Evolutionary conservation across 2,113 vertebrate genomes (phyloP).

Genomic region (Thalassoma bifasciatum): DNA sequence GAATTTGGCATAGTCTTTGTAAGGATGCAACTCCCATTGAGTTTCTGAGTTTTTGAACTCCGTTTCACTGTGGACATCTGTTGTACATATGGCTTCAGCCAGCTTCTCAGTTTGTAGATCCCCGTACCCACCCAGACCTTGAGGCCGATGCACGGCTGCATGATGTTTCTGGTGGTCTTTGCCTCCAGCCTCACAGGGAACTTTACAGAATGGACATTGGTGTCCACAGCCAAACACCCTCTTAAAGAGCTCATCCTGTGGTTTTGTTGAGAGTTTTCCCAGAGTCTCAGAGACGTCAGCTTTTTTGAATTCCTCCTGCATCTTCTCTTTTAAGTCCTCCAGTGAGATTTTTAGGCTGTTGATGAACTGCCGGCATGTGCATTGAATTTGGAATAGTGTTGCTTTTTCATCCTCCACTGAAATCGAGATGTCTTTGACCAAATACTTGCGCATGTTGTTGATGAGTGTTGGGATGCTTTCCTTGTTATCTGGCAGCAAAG

Average conservation of each 20-base stretch:
- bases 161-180: constrained; percentile 58
- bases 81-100: too few species aligned
- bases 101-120: too few species aligned
- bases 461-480: constrained; percentile 37
- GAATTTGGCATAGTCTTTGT: constrained; percentile 40
- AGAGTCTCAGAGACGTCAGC: constrained; percentile 39
- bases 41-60: too few species aligned
- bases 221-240: constrained; percentile 77
- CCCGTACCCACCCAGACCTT: constrained; percentile 27
- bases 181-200: constrained; percentile 80
- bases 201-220: constrained; percentile 80
- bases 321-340: not conserved
- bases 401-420: constrained; percentile 34
- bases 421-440: constrained; percentile 49
- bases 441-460: constrained; percentile 22
- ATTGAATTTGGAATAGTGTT: constrained; percentile 42
- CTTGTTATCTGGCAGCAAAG: constrained; percentile 24
- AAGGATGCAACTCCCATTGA: constrained; percentile 5
- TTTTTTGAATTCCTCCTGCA: constrained; percentile 36
- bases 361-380: constrained; percentile 24
- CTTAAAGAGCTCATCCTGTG: constrained; percentile 70
- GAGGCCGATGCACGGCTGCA: constrained; percentile 65
- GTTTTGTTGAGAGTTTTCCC: constrained; percentile 43
- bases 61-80: too few species aligned
- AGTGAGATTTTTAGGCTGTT: constrained; percentile 10